Percentiles rank a stretch among this genome's conserved stretches.
Evolutionary conservation across 2,113 vertebrate species (phyloP).

Genomic region (Sclerurus mexicanus): DNA sequence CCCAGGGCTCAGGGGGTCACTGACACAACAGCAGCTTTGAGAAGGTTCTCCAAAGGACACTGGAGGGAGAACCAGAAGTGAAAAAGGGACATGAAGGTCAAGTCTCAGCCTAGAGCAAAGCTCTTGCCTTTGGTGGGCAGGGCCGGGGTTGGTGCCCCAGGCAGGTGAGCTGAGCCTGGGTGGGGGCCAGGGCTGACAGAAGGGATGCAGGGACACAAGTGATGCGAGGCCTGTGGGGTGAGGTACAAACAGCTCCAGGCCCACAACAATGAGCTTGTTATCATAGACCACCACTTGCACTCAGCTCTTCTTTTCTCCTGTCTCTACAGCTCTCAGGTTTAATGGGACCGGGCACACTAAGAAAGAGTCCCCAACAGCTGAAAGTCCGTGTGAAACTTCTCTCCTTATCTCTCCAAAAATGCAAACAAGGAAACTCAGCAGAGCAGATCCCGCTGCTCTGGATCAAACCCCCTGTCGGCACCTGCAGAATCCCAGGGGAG

Average conservation of each 20-base stretch:
- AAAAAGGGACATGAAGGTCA: neutral
- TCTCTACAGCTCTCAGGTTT: neutral
- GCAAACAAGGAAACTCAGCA: neutral
- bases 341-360: neutral
- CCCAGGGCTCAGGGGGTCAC: neutral
- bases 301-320: neutral
- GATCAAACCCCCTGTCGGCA: accelerated
- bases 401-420: neutral
- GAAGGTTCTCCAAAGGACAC: neutral
- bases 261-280: neutral
- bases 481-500: neutral
- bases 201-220: neutral
- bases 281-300: neutral
- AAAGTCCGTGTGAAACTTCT: neutral
- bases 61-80: neutral
- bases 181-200: neutral
- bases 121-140: neutral
- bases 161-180: neutral
- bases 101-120: neutral
- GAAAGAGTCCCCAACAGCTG: neutral
- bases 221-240: neutral
- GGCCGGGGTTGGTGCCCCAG: neutral
- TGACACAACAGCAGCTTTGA: neutral
- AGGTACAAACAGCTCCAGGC: neutral
- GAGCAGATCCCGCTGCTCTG: neutral